phyloP scores from a whole-genome alignment of 2,113 vertebrate genomes.

The Balaeniceps rex region DNA sequence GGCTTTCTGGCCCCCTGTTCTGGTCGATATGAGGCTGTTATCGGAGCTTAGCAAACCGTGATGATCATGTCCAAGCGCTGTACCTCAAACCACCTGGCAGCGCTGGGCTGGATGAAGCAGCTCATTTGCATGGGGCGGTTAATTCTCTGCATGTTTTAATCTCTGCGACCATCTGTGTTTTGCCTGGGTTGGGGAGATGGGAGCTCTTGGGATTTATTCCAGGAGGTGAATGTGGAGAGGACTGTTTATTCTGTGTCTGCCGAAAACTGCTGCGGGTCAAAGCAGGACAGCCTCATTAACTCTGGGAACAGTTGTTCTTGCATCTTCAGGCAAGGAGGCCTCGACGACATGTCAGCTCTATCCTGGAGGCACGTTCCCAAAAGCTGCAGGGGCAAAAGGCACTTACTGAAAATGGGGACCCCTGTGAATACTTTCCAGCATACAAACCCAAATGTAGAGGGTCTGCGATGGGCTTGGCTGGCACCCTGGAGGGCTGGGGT shows the following conservation, averaged over 20 bases:
- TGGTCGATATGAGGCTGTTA: neutral
- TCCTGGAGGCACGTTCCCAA: neutral
- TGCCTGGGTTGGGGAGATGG: neutral
- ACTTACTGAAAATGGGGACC: neutral
- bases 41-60: neutral
- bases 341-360: fast-evolving
- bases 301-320: neutral
- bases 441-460: neutral
- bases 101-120: neutral
- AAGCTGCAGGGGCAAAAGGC: neutral
- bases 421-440: neutral
- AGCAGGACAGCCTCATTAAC: neutral
- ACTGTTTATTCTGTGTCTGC: conserved; percentile 9
- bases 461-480: neutral
- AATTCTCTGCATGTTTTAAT: conserved; percentile 59
- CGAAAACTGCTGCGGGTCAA: neutral
- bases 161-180: conserved; percentile 58
- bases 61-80: neutral
- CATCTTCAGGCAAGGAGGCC: neutral
- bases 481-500: neutral
- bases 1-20: neutral
- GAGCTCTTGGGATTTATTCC: conserved; percentile 49
- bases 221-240: neutral
- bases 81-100: neutral
- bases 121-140: conserved; percentile 37